Evolutionary conservation across 2,888 invertebrate species (phyloP).

Genomic region (Drosophila rubida): DNA sequence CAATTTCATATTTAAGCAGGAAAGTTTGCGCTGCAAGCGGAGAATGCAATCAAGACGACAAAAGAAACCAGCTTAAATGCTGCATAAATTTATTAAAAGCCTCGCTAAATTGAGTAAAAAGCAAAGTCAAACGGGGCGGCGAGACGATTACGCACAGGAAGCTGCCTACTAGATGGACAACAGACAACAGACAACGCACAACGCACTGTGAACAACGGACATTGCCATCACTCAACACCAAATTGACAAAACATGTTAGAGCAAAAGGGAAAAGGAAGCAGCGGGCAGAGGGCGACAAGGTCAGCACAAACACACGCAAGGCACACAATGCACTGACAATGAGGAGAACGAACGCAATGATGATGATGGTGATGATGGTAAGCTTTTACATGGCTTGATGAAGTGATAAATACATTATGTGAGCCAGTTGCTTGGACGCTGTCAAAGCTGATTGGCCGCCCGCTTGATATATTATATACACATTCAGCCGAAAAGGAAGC

Average conservation of each 20-base stretch:
- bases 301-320: constrained; percentile 39
- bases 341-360: constrained; percentile 10
- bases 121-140: constrained; percentile 26
- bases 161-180: constrained; percentile 24
- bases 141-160: constrained; percentile 9
- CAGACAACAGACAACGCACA: constrained; percentile 29
- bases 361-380: constrained; percentile 37
- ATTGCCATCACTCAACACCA: constrained; percentile 67
- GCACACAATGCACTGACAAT: constrained; percentile 48
- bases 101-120: constrained; percentile 33
- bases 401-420: constrained; percentile 79
- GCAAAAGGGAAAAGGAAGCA: neutral
- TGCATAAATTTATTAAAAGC: constrained; percentile 49
- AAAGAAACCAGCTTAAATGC: constrained; percentile 24
- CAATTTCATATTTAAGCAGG: neutral
- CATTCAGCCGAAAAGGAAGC: constrained; percentile 2
- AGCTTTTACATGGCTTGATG: constrained; percentile 68
- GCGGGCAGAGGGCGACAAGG: constrained; percentile 44
- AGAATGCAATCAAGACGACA: constrained; percentile 22
- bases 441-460: constrained; percentile 49
- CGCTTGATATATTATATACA: constrained; percentile 50
- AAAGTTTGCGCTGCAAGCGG: constrained; percentile 1
- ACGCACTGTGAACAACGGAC: constrained; percentile 27
- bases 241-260: constrained; percentile 68
- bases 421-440: constrained; percentile 30